Percentiles rank a stretch among this genome's conserved stretches.
These are phyloP conservation scores for Capromys pilorides DNA, from an alignment of 2,797 vertebrate genomes.

Conservation along the genomic window DNA sequence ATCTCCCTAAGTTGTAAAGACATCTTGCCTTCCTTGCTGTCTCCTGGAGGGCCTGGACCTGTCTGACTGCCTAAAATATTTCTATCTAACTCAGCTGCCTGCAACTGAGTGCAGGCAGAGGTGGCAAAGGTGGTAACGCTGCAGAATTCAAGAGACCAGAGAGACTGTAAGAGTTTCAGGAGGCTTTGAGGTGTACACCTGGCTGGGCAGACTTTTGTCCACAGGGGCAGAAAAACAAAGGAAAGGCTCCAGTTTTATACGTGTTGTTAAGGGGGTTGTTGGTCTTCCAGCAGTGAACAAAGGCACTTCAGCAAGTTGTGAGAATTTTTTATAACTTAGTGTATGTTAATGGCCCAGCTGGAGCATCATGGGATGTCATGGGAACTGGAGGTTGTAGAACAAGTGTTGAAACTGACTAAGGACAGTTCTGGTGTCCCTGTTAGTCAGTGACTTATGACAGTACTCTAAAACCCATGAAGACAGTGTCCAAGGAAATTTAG, in stretches of 20 bases:
- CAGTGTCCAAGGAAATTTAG: background rate
- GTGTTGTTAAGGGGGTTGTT: background rate
- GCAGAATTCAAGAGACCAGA: background rate
- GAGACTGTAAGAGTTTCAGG: background rate
- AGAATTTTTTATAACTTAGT: background rate
- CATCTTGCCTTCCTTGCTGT: too few relatives aligned
- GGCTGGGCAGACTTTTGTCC: background rate
- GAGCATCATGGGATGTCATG: background rate
- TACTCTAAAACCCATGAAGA: background rate
- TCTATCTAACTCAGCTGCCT: too few relatives aligned
- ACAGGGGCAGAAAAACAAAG: background rate
- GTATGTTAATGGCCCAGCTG: background rate
- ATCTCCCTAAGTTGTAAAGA: too few relatives aligned
- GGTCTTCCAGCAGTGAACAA: background rate
- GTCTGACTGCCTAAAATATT: too few relatives aligned
- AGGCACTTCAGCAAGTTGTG: background rate
- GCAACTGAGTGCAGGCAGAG: too few relatives aligned
- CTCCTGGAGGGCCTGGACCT: too few relatives aligned
- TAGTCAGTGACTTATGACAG: background rate
- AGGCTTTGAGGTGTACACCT: background rate
- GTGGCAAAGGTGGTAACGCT: background rate
- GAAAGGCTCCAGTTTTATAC: background rate
- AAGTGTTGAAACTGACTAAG: background rate
- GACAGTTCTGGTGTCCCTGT: background rate
- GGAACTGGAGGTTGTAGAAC: background rate